Base-by-base conservation (phyloP, 2,888 invertebrate species). In the Xestia c-nigrum region DNA sequence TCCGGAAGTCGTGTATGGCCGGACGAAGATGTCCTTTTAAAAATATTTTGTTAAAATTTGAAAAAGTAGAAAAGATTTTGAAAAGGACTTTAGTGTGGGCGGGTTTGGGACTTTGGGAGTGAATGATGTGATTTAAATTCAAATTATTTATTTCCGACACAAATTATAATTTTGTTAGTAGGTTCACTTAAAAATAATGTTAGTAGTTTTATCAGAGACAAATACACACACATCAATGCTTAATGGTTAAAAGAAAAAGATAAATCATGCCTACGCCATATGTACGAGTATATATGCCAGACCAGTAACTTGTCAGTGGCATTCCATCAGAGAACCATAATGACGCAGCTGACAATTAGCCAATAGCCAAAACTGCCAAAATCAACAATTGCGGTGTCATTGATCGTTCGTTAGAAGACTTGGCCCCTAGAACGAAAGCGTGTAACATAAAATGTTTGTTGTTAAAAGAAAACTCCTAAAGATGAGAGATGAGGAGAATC, bases 1-100 rank as follows among this genome's bases (percentile, higher is more conserved):
- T 72, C 70, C 82, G 88, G 86, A 88, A 88, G 89, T 74, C 79
- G 64, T 64, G 70, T 31, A 61, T 24, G 65, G 65, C 71, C 68
- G 74, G 67, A 78, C 77, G 65, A 24, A 63, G 38, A 66, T 71
- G 69, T 71, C 74, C 74, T 80, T 76, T 63, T 57, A 59, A 78
- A 83, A 85, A 83, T 85, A 86, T 86, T 86, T 68, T 59, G 64
- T 70, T 79, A 65, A 64, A 21, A 40, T 0, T n/a, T 12, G 65
- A 73, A 82, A 70, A 75, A 50, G 47, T 64, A 9, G 3, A 7
- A 24, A 3, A 31, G 16, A 50, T 64, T 79, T 19, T 50, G 19
- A 14, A 46, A 14, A 46, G 0, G 47, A 47, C 4, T 55, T n/a
- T 12, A 55, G n/a, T 5, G 55, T 57, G 55, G 5, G 55, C n/a